phyloP scores from a whole-genome alignment of 2,888 invertebrate species.

The Cancer borealis region DNA sequence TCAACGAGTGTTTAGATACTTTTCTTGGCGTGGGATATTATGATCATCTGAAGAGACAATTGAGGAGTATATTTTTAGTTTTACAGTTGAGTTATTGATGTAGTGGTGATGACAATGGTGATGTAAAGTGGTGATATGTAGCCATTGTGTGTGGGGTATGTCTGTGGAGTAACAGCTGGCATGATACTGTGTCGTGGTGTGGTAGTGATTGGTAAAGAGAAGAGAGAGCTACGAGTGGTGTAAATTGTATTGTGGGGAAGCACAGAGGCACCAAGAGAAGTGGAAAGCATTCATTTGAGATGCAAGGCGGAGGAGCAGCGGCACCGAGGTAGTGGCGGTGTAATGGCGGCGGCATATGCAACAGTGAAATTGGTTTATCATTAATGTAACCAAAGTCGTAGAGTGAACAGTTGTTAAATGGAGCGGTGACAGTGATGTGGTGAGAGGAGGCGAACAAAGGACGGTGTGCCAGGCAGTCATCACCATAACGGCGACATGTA shows the following conservation, averaged over 20 bases:
- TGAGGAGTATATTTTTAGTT: background rate
- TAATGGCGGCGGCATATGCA: constrained; percentile 32
- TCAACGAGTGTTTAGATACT: background rate
- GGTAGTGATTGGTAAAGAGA: background rate
- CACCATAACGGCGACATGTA: background rate
- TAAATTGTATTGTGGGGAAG: background rate
- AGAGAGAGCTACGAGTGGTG: background rate
- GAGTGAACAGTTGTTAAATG: background rate
- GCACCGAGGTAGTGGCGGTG: background rate
- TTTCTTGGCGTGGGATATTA: background rate
- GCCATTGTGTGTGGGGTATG: background rate
- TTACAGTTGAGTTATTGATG: background rate
- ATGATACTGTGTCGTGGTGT: background rate
- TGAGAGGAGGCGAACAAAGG: background rate
- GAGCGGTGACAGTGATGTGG: background rate
- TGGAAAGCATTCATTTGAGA: background rate
- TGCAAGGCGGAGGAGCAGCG: background rate
- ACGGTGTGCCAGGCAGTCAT: background rate
- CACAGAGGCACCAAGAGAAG: background rate
- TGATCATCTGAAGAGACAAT: background rate
- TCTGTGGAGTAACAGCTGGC: background rate
- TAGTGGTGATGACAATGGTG: background rate
- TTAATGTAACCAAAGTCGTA: background rate
- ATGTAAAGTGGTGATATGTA: background rate
- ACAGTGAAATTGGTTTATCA: background rate